Base-by-base conservation (phyloP, 2,888 invertebrate genomes). In the Macrophya annulata region DNA sequence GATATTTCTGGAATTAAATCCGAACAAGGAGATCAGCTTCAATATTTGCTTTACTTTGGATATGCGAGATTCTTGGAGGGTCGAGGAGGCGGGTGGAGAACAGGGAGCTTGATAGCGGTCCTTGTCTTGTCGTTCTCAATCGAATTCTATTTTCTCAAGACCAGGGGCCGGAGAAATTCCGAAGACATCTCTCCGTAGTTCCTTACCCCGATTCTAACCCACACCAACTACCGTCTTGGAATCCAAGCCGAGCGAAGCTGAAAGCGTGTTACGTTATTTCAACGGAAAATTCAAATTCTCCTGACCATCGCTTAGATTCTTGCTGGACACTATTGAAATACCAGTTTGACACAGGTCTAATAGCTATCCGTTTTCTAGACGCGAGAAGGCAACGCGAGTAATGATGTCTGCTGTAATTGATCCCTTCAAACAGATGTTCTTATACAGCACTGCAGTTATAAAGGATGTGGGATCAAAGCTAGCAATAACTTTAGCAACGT, bases 121-220 rank as follows among this genome's bases (percentile, higher is more conserved):
- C 85, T 87, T 88, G 87, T 87, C 90, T 89, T 90, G 91, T 91
- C 91, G 89, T 91, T 92, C 90, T 89, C 93, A 90, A 93, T 93
- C 91, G 93, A 91, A 93, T 92, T 92, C 92, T 89, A 92, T 91
- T 92, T 93, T 90, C 91, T 89, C 90, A 86, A 88, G 88, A 88
- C 87, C 88, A 86, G 87, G 88, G 88, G 85, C 72, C 17, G 68
- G 77, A 83, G 89, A 90, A 88, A 93, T 93, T 93, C 93, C 93
- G 90, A 90, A 93, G 93, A 92, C 90, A 89, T 88, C 77, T 48
- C 55, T 85, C 74, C 85, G 84, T 59, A 84, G 85, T 85, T 84
- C 71, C 65, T 25, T 88, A 86, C 84, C 83, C 68, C 72, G 21
- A 85, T 86, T 86, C 87, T 90, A 84, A 72, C 86, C 37, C 81